These are phyloP conservation scores for Mionectes macconnelli DNA, from an alignment of 2,113 vertebrate genomes.

Conservation along the genomic window DNA sequence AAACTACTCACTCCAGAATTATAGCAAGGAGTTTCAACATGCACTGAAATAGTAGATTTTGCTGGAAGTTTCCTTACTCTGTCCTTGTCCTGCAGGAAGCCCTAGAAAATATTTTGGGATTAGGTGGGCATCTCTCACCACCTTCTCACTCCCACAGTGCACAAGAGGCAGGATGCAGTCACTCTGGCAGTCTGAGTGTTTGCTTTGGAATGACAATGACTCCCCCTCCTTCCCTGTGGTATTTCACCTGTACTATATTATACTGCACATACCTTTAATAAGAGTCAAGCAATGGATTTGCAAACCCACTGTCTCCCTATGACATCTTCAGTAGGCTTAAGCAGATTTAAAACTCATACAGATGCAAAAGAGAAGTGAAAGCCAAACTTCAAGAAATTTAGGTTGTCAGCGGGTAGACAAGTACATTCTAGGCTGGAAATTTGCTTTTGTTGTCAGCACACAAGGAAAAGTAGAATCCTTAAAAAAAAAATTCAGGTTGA, in stretches of 20 bases:
- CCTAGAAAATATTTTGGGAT: neutral
- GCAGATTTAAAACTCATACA: neutral
- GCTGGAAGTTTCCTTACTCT: neutral
- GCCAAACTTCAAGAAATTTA: neutral
- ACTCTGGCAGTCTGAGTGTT: accelerated
- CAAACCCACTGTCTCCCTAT: neutral
- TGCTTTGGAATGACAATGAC: accelerated
- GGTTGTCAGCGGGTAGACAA: neutral
- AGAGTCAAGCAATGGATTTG: neutral
- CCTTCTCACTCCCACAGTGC: neutral
- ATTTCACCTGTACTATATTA: neutral
- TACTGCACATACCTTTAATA: neutral
- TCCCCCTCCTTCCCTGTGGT: neutral
- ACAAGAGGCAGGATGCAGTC: neutral
- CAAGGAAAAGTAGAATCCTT: neutral
- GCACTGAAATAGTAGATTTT: neutral
- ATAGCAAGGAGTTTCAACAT: neutral
- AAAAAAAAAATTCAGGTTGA: neutral
- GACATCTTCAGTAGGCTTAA: neutral
- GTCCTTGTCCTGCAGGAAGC: neutral
- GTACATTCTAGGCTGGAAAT: neutral
- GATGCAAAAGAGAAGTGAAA: neutral
- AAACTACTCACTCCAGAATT: neutral
- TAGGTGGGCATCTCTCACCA: neutral
- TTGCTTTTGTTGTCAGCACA: neutral